Base-by-base conservation (phyloP, 2,888 invertebrate genomes). In the Gnatocerus cornutus region DNA sequence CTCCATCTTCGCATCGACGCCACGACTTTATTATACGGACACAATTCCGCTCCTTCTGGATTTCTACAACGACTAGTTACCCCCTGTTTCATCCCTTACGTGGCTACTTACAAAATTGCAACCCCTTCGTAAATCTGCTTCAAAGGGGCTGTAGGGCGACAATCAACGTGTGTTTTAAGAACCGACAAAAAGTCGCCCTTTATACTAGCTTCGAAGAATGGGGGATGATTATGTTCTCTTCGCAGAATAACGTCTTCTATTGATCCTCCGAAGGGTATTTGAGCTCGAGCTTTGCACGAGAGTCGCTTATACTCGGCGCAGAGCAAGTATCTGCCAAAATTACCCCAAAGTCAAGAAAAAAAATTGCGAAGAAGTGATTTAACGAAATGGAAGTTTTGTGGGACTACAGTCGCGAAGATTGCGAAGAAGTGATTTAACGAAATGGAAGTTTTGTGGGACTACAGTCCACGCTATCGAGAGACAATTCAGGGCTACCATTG, bases 1-100 rank as follows among this genome's bases (percentile, higher is more conserved):
- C 76, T 73, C 80, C 79, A 80, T 45, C 80, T 68, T 50, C 78
- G 71, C 77, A 80, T 79, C n/a, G 78, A 77, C n/a, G 76, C 58
- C 5, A 70, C 65, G 0, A 79, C 66, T 71, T 74, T 77, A 8
- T 58, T 64, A 62, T 65, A 80, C 1, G 80, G 77, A 55, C 76
- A 79, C 39, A 76, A 45, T 10, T 65, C 64, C 1, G 76, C 72
- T 14, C 73, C 78, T 27, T 77, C 73, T 5, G 79, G 78, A 69
- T 78, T 61, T 63, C 79, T 80, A 63, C 6, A 41, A n/a, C n/a
- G n/a, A n/a, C n/a, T n/a, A n/a, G n/a, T n/a, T n/a, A n/a, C 7
- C 1, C 37, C 9, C 53, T 5, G 30, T 1, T 7, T 9, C 13
- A 16, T 16, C 21, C 8, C 2, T 13, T 8, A 21, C 10, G 1